phyloP scores from a whole-genome alignment of 2,888 invertebrate genomes.

The Globia sparganii region DNA sequence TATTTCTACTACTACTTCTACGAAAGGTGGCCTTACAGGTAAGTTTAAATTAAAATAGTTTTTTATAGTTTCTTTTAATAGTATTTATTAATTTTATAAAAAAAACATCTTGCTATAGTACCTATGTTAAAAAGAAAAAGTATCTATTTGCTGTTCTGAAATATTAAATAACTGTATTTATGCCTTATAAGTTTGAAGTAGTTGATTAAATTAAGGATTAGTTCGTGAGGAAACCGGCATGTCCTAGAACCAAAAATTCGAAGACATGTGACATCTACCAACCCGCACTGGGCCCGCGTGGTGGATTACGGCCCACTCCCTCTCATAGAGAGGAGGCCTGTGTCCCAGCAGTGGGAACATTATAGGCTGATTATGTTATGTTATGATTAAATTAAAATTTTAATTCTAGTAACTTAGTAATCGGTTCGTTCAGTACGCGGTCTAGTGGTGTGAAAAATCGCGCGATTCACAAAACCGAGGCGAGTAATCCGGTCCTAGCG shows the following conservation, averaged over 20 bases:
- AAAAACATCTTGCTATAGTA: background rate
- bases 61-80: background rate
- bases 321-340: no score
- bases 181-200: background rate
- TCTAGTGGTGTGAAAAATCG: constrained; percentile 48
- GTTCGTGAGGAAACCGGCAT: no score
- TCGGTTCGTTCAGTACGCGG: constrained; percentile 5
- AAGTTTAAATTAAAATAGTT: constrained; percentile 8
- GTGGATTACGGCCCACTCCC: no score
- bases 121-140: background rate
- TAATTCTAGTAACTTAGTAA: background rate
- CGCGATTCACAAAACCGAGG: constrained; percentile 63
- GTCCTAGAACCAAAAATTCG: no score
- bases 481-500: constrained; percentile 48
- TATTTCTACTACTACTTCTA: background rate
- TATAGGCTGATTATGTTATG: no score
- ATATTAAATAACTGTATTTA: background rate
- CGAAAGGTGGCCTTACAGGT: constrained; percentile 8
- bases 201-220: no score
- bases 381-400: background rate
- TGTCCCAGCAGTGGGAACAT: no score
- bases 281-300: no score
- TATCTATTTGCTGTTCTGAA: background rate
- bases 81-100: background rate
- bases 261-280: no score